phyloP scores from a whole-genome alignment of 2,113 vertebrate genomes.

The Balaeniceps rex region DNA sequence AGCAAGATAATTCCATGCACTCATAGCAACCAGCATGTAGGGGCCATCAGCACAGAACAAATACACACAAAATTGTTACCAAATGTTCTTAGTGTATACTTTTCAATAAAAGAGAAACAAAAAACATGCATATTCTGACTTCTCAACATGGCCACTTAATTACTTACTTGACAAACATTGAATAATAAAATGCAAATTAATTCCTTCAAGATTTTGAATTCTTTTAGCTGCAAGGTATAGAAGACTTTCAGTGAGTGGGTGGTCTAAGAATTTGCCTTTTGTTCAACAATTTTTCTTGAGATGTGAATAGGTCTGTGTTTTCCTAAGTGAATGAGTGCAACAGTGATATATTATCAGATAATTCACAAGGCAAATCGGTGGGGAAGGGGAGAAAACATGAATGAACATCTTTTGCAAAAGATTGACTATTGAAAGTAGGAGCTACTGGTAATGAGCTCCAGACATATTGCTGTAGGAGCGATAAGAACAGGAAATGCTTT shows the following conservation, averaged over 20 bases:
- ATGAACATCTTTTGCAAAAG: slow-evolving; percentile 21
- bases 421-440: slow-evolving; percentile 15
- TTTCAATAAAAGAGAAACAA: slow-evolving; percentile 28
- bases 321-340: slow-evolving; percentile 1
- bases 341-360: neutral
- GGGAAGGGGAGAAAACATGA: neutral
- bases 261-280: slow-evolving; percentile 54
- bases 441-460: slow-evolving; percentile 41
- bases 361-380: neutral
- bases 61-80: slow-evolving; percentile 22
- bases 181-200: slow-evolving; percentile 19
- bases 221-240: neutral
- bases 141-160: slow-evolving; percentile 33
- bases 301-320: slow-evolving; percentile 47
- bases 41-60: slow-evolving; percentile 34
- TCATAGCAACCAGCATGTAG: neutral
- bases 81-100: slow-evolving; percentile 39
- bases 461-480: neutral
- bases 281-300: neutral
- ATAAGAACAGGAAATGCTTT: slow-evolving; percentile 61
- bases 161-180: slow-evolving; percentile 13
- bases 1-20: neutral
- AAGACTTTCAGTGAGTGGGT: slow-evolving; percentile 29
- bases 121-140: neutral
- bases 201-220: slow-evolving; percentile 5